Evolutionary conservation across 2,888 invertebrate genomes (phyloP).

Genomic region (Microctonus hyperodae): DNA sequence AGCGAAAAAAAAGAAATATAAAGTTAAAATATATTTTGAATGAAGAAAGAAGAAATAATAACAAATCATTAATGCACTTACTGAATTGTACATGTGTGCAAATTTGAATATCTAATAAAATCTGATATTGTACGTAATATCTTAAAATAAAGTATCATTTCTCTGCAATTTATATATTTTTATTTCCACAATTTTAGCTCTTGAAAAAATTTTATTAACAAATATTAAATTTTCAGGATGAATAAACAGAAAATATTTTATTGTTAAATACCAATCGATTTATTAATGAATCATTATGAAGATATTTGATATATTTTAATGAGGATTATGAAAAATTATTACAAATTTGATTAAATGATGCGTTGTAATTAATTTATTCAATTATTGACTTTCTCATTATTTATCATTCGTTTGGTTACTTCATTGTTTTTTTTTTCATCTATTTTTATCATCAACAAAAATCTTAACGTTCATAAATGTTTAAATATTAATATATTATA

Average conservation of each 20-base stretch:
- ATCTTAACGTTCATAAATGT: not conserved
- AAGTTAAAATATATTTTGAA: constrained; percentile 54
- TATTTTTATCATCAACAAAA: not conserved
- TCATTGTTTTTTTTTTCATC: not conserved
- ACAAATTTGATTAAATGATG: not conserved
- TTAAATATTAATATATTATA: constrained; percentile 15
- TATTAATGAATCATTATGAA: constrained; percentile 22
- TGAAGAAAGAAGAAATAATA: constrained; percentile 54
- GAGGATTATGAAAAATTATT: not conserved
- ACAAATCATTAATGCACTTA: constrained; percentile 47
- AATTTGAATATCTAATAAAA: constrained; percentile 47
- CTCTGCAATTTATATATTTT: constrained; percentile 44
- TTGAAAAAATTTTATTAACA: not conserved
- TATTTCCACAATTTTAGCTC: not conserved
- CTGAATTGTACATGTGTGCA: constrained; percentile 39
- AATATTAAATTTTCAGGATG: constrained; percentile 1
- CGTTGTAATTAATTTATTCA: not conserved
- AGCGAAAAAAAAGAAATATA: constrained; percentile 39
- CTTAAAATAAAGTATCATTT: constrained; percentile 55
- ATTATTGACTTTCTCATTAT: not conserved
- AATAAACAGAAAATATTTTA: constrained; percentile 2
- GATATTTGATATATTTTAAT: constrained; percentile 20
- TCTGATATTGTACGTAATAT: constrained; percentile 52
- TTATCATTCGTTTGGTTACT: too few species aligned
- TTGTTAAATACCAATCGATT: not conserved